Percentiles rank a stretch among this genome's conserved stretches.
Conservation (phyloP, 2,888 invertebrate species). For the Frankliniella intonsa region DNA sequence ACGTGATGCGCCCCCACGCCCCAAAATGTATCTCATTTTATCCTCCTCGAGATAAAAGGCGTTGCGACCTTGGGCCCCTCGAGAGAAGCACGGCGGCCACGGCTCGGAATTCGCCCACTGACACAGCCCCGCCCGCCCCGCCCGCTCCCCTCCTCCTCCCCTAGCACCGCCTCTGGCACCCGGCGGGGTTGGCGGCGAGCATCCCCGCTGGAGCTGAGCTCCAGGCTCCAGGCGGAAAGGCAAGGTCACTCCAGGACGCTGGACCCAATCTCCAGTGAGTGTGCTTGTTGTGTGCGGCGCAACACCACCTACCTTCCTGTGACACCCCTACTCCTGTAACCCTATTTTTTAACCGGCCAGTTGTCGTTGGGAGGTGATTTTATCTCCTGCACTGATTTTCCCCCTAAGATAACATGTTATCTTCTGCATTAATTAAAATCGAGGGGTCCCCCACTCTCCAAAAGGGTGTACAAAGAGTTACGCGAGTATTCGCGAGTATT, state of each 20-base stretch:
- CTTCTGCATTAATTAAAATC: no score
- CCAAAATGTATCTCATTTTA: constrained; percentile 20
- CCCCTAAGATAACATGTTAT: no score
- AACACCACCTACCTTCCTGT: neutral
- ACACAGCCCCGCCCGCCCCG: neutral
- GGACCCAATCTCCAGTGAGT: neutral
- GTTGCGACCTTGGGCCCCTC: constrained; percentile 2
- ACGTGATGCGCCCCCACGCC: neutral
- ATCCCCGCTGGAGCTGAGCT: neutral
- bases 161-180: neutral
- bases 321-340: no score
- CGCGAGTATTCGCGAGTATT: no score
- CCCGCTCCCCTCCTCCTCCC: neutral
- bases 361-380: no score
- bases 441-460: no score
- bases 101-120: neutral
- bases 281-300: neutral
- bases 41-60: neutral
- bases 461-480: no score
- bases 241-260: no score
- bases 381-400: no score
- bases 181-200: no score
- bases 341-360: no score
- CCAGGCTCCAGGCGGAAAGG: neutral
- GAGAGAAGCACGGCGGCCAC: neutral